Evolutionary conservation across 1,140 invertebrate genomes (phyloP).

Genomic region (Coenobita brevimanus): DNA sequence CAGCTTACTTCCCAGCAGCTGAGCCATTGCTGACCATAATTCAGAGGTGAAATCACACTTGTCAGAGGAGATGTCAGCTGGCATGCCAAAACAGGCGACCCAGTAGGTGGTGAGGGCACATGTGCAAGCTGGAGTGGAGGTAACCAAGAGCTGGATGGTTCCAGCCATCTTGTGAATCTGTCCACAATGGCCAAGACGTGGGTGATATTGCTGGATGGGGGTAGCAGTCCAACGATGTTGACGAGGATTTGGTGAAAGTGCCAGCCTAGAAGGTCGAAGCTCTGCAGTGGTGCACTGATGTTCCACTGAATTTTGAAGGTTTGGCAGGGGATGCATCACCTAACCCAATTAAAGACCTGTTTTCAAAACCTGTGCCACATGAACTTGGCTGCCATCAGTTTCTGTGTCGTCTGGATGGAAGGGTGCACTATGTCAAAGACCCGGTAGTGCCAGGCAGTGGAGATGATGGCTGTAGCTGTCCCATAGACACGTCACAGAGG

Average conservation of each 20-base stretch:
- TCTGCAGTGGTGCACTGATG: too few species aligned
- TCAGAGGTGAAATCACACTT: not conserved
- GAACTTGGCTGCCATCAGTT: constrained; percentile 49
- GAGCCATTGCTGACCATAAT: not conserved
- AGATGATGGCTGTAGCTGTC: constrained; percentile 10
- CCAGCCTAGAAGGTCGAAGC: too few species aligned
- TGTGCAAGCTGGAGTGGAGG: constrained; percentile 72
- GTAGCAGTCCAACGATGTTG: constrained; percentile 75
- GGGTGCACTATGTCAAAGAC: not conserved
- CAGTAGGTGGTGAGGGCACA: constrained; percentile 71
- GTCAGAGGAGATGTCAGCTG: constrained; percentile 69
- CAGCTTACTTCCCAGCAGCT: not conserved
- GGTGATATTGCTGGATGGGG: constrained; percentile 70
- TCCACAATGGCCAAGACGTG: constrained; percentile 75
- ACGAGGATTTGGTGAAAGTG: too few species aligned
- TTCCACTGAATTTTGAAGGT: too few species aligned
- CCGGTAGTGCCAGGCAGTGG: not conserved
- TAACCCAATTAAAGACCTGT: too few species aligned
- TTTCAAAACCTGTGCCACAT: constrained; percentile 57
- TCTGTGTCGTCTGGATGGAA: constrained; percentile 18
- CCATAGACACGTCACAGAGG: constrained; percentile 35
- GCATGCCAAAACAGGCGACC: constrained; percentile 72
- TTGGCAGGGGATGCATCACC: too few species aligned
- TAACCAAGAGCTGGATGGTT: constrained; percentile 73
- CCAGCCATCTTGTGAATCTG: too few species aligned